Evolutionary conservation across 2,888 invertebrate genomes (phyloP).

Genomic region (Caenorhabditis imperialis): DNA sequence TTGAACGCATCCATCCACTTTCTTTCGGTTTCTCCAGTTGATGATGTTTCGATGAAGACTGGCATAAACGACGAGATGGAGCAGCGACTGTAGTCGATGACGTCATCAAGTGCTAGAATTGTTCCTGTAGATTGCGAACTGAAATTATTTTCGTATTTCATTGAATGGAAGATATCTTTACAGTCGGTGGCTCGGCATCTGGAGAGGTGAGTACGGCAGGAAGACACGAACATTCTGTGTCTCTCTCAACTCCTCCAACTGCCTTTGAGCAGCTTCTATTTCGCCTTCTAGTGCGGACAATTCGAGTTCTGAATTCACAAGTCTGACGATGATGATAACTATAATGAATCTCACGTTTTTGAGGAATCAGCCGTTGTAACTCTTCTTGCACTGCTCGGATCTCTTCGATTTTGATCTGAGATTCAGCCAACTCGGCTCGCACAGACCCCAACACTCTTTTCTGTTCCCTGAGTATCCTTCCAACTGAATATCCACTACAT

Average conservation of each 20-base stretch:
- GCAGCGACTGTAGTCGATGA: conserved; percentile 55
- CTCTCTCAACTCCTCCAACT: conserved; percentile 54
- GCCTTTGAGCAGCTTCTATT: conserved; percentile 65
- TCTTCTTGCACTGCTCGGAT: conserved; percentile 63
- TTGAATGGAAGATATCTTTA: too few species aligned
- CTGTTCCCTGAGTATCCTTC: conserved; percentile 48
- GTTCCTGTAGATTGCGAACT: too few species aligned
- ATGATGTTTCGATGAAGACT: conserved; percentile 30
- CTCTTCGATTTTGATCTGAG: conserved; percentile 64
- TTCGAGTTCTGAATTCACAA: conserved; percentile 63
- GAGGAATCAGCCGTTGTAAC: conserved; percentile 65
- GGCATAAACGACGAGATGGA: conserved; percentile 62
- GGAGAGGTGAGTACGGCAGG: too few species aligned
- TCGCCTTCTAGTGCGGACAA: conserved; percentile 62
- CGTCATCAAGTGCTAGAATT: conserved; percentile 20
- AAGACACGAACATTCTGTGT: conserved; percentile 71
- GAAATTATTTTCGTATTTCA: too few species aligned
- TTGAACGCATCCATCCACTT: conserved; percentile 29
- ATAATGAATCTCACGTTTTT: conserved; percentile 61
- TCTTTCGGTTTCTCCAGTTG: conserved; percentile 12
- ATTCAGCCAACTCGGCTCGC: conserved; percentile 60
- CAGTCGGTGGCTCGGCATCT: too few species aligned
- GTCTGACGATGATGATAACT: background rate
- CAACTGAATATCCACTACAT: conserved; percentile 58
- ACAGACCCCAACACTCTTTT: conserved; percentile 65